Percentiles rank a stretch among this genome's conserved stretches.
Evolutionary conservation across 2,888 invertebrate genomes (phyloP).

Genomic region (Aporophyla nigra): DNA sequence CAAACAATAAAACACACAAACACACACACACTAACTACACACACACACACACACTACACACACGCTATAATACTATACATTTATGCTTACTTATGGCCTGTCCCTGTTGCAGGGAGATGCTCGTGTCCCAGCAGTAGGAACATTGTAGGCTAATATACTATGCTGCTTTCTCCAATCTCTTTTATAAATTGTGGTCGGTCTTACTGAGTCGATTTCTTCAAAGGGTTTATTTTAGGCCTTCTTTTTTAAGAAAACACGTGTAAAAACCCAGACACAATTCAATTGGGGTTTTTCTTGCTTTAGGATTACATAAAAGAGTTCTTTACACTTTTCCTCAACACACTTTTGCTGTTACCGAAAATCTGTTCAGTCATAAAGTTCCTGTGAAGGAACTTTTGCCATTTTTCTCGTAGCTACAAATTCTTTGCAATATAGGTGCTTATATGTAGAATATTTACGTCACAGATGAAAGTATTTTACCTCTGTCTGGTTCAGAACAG

Average conservation of each 20-base stretch:
- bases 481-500: background rate
- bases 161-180: background rate
- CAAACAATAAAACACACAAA: no score
- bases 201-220: background rate
- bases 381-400: background rate
- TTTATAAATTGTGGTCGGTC: background rate
- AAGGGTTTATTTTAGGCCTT: background rate
- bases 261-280: background rate
- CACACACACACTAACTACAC: no score
- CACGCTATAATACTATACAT: no score
- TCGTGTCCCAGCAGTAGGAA: background rate
- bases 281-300: background rate
- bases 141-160: background rate
- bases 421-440: background rate
- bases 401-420: conserved; percentile 17
- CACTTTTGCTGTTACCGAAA: conserved; percentile 12
- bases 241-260: background rate
- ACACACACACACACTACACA: no score
- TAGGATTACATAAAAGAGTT: background rate
- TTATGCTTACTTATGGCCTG: background rate
- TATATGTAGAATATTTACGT: conserved; percentile 13
- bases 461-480: conserved; percentile 7
- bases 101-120: background rate
- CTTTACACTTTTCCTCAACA: conserved; percentile 4
- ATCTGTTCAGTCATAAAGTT: conserved; percentile 22